Percentiles rank a stretch among this genome's conserved stretches.
Conservation (phyloP, 1,140 invertebrate genomes). For the Drosophila yakuba region DNA sequence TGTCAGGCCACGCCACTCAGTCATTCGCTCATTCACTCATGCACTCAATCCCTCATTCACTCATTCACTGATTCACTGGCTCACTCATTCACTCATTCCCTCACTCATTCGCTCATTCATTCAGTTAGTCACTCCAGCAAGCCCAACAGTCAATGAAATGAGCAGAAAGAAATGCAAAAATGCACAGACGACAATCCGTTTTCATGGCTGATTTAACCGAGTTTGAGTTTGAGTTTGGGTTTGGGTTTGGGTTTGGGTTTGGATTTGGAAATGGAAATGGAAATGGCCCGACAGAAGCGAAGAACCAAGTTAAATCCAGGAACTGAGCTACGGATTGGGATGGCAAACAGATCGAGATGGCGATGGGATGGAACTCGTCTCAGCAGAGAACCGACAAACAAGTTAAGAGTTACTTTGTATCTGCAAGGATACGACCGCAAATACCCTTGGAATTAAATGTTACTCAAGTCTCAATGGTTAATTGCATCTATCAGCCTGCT, state of each 20-base stretch:
- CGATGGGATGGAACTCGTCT: neutral
- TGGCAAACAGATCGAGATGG: slow-evolving; percentile 21
- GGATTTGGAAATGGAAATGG: slow-evolving; percentile 6
- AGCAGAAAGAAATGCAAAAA: slow-evolving; percentile 73
- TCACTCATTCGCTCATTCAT: slow-evolving; percentile 4
- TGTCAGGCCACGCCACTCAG: slow-evolving; percentile 47
- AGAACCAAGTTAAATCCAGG: slow-evolving; percentile 22
- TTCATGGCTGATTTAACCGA: slow-evolving; percentile 82
- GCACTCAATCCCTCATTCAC: slow-evolving; percentile 3
- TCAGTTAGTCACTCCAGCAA: slow-evolving; percentile 25
- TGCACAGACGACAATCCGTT: slow-evolving; percentile 76
- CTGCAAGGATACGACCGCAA: neutral
- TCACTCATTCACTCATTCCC: slow-evolving; percentile 16
- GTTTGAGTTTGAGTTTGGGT: slow-evolving; percentile 4
- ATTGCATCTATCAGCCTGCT: too few relatives aligned
- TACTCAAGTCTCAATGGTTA: neutral
- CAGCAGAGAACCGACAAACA: slow-evolving; percentile 23
- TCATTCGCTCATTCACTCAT: slow-evolving; percentile 14
- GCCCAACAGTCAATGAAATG: slow-evolving; percentile 65
- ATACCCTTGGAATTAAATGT: neutral
- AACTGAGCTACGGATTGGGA: slow-evolving; percentile 22
- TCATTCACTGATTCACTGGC: slow-evolving; percentile 2
- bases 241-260: slow-evolving; percentile 46
- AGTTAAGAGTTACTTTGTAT: slow-evolving; percentile 17
- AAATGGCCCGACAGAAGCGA: slow-evolving; percentile 36